A percentile compares a stretch with the other conserved stretches of the same genome.
Evolutionary conservation across 2,113 vertebrate genomes (phyloP).

Genomic region (Sphaerodactylus townsendi): DNA sequence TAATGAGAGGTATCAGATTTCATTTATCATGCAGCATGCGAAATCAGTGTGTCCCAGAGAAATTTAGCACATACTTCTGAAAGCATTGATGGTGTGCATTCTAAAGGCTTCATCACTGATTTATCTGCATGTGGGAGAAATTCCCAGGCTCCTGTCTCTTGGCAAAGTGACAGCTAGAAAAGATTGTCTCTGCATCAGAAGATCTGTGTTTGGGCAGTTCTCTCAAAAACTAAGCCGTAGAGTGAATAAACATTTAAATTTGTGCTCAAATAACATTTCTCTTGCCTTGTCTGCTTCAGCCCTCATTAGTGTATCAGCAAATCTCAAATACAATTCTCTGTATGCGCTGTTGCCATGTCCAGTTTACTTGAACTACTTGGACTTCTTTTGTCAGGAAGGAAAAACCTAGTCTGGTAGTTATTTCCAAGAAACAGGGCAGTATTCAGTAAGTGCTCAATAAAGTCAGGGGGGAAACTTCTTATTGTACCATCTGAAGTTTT

Average conservation of each 20-base stretch:
- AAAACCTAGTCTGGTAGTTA: conserved; percentile 25
- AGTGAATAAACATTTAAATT: conserved; percentile 62
- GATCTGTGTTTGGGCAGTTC: conserved; percentile 50
- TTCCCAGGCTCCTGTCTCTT: conserved; percentile 67
- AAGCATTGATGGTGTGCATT: not conserved
- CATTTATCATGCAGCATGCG: conserved; percentile 22
- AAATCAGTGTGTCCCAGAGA: conserved; percentile 54
- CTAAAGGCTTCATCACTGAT: conserved; percentile 42
- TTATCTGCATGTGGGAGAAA: conserved; percentile 51
- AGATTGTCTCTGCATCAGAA: conserved; percentile 33
- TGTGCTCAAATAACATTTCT: conserved; percentile 62
- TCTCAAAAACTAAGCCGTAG: conserved; percentile 46
- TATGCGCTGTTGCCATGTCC: conserved; percentile 24
- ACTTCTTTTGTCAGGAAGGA: conserved; percentile 10
- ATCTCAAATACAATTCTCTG: conserved; percentile 44
- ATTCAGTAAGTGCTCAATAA: conserved; percentile 21
- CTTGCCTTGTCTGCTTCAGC: conserved; percentile 48
- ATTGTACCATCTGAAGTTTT: conserved; percentile 45
- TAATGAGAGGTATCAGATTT: not conserved
- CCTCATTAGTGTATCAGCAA: conserved; percentile 54
- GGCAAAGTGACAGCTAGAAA: conserved; percentile 55
- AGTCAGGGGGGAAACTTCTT: conserved; percentile 46
- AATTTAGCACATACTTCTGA: conserved; percentile 59
- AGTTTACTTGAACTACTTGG: conserved; percentile 37
- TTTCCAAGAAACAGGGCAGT: conserved; percentile 47